A percentile compares a stretch with the other conserved stretches of the same genome.
Conservation (phyloP, 2,888 invertebrate genomes). For the Pyrrhosoma nymphula region DNA sequence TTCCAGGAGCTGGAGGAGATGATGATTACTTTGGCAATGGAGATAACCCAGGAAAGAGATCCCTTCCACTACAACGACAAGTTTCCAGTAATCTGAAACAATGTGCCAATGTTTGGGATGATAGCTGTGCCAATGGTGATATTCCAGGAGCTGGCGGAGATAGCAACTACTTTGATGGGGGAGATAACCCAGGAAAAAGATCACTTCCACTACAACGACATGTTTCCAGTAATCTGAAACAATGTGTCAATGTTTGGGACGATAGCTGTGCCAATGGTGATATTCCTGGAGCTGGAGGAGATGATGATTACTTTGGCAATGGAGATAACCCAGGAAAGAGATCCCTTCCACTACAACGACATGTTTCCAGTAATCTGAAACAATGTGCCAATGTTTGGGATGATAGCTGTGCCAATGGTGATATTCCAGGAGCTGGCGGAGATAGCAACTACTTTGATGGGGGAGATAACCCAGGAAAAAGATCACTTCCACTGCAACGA, state of each 20-base stretch:
- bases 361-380: not conserved
- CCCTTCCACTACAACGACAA: not conserved
- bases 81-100: slow-evolving; percentile 43
- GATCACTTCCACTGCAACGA: slow-evolving; percentile 45
- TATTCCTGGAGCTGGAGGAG: not conserved
- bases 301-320: slow-evolving; percentile 64
- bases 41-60: slow-evolving; percentile 69
- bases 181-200: slow-evolving; percentile 69
- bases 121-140: slow-evolving; percentile 70
- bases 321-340: slow-evolving; percentile 69
- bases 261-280: slow-evolving; percentile 70
- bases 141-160: slow-evolving; percentile 69
- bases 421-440: slow-evolving; percentile 44
- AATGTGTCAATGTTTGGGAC: slow-evolving; percentile 69
- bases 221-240: not conserved
- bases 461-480: slow-evolving; percentile 69
- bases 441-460: slow-evolving; percentile 69
- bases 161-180: slow-evolving; percentile 68
- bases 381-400: slow-evolving; percentile 69
- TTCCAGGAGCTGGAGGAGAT: slow-evolving; percentile 69
- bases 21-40: slow-evolving; percentile 68
- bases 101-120: slow-evolving; percentile 69
- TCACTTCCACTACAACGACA: not conserved
- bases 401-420: slow-evolving; percentile 70
- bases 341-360: slow-evolving; percentile 25